phyloP scores from a whole-genome alignment of 2,888 invertebrate species.

The Lycia hirtaria region DNA sequence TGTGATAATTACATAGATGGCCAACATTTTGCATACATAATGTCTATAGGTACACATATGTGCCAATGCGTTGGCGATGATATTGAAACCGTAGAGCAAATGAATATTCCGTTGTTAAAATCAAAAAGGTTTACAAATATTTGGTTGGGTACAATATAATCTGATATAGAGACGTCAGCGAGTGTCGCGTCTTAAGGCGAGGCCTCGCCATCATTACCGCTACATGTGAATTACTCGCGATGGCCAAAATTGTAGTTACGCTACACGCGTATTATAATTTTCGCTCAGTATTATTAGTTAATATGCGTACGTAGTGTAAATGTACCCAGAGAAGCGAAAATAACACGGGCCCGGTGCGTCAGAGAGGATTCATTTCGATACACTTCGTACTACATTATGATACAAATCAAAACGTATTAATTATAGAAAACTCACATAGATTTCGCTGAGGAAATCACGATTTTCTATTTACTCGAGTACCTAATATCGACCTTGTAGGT shows the following conservation, averaged over 20 bases:
- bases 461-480: slow-evolving; percentile 72
- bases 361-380: slow-evolving; percentile 50
- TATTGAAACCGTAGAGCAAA: not conserved
- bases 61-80: not conserved
- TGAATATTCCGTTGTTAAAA: not conserved
- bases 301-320: slow-evolving; percentile 60
- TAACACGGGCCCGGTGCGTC: slow-evolving; percentile 71
- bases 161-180: slow-evolving; percentile 28
- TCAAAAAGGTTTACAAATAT: slow-evolving; percentile 34
- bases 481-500: slow-evolving; percentile 76
- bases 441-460: slow-evolving; percentile 73
- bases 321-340: slow-evolving; percentile 55
- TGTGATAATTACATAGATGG: slow-evolving; percentile 6
- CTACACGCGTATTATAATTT: slow-evolving; percentile 75
- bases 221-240: slow-evolving; percentile 71
- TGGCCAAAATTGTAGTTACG: slow-evolving; percentile 80
- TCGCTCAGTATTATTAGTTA: slow-evolving; percentile 80
- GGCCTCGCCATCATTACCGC: slow-evolving; percentile 32
- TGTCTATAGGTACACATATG: not conserved
- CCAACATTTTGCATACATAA: not conserved
- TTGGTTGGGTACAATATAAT: slow-evolving; percentile 36
- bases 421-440: slow-evolving; percentile 67
- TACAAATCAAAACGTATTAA: slow-evolving; percentile 43
- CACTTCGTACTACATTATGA: slow-evolving; percentile 47
- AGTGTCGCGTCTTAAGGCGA: slow-evolving; percentile 13